phyloP scores from a whole-genome alignment of 2,113 vertebrate genomes.

The Oreochromis tanganicae region DNA sequence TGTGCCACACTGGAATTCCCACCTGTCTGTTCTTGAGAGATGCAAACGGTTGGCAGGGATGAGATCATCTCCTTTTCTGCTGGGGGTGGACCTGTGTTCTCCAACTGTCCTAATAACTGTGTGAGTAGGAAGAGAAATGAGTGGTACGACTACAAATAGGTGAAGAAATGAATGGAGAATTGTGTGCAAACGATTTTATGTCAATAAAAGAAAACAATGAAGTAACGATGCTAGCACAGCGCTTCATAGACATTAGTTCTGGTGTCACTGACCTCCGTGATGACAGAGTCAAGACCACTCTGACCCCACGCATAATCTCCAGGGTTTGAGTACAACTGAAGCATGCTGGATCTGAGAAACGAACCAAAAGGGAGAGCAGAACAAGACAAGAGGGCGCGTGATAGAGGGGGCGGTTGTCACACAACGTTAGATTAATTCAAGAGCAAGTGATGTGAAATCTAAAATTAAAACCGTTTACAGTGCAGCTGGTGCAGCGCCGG shows the following conservation, averaged over 20 bases:
- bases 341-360: constrained; percentile 77
- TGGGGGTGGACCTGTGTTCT: constrained; percentile 84
- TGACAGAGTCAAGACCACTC: constrained; percentile 85
- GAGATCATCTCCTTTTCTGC: constrained; percentile 88
- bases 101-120: constrained; percentile 86
- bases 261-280: constrained; percentile 83
- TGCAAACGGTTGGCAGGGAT: constrained; percentile 83
- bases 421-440: background rate
- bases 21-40: constrained; percentile 91
- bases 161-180: background rate
- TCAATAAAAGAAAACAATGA: background rate
- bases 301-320: constrained; percentile 95
- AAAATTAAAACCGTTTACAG: constrained; percentile 68
- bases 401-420: background rate
- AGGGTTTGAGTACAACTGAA: constrained; percentile 83
- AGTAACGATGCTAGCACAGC: background rate
- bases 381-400: background rate
- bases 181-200: background rate
- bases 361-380: background rate
- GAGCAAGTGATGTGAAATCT: background rate
- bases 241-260: background rate
- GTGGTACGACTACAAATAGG: background rate
- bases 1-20: constrained; percentile 18
- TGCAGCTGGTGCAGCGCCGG: constrained; percentile 76
- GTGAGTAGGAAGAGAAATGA: background rate